Evolutionary conservation across 2,113 vertebrate genomes (phyloP), one percentile per base, ranked within the genome.

Genomic region (Ophiodon elongatus): DNA sequence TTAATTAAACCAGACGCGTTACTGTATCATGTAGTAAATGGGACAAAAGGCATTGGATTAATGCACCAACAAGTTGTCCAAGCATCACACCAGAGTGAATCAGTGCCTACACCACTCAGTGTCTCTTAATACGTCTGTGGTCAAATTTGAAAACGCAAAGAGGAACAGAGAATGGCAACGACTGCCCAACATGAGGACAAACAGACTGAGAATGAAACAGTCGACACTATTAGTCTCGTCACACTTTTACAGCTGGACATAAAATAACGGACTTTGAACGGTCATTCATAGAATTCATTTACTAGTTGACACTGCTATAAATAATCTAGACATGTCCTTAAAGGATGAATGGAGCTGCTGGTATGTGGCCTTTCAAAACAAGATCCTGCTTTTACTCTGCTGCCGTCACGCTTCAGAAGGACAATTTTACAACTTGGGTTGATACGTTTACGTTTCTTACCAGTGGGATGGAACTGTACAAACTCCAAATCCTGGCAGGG

Each of bases 401-500:
- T 33, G 4, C 31, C 9, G 47, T 17, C 14, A 29, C 4, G 2
- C 8, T 25, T 63, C 13, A 47, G n/a, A 17, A 45, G 0, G 69
- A 25, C 8, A 59, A 37, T 37, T 41, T 75, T 27, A 56, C 17
- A 15, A 60, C 15, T 17, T 31, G 10, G 3, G 19, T 56, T 82
- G 67, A 27, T 74, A 19, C 3, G 10, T 25, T 59, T 25, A 4
- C 13, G 7, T 50, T 71, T 76, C 87, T 93, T 93, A 99, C 98
- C 98, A 94, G 98, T 99, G 67, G 98, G 98, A 89, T 99, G 98
- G 88, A 99, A 99, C 96, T 99, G 98, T 41, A 99, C 97, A 66
- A 99, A 99, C 91, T 99, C 98, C 66, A 99, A 86, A 86, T 99
- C 98, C 93, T 99, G 98, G 92, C 97, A 99, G 74, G 98, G 97